Conservation (phyloP, 2,797 vertebrate genomes). For the Chloroceryle amazona region DNA sequence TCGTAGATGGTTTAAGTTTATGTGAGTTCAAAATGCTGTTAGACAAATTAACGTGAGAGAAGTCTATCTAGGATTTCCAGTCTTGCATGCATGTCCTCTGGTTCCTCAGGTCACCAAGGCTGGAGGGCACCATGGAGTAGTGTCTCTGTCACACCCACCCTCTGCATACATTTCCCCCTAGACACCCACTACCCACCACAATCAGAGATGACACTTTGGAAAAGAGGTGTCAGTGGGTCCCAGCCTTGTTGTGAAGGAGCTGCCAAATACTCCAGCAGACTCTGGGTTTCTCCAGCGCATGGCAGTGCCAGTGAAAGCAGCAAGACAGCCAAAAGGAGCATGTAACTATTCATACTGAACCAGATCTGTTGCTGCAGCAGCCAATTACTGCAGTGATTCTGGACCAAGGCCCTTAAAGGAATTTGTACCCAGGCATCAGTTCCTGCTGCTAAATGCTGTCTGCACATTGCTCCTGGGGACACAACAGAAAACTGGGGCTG, state of each 20-base stretch:
- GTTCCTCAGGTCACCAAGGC: neutral
- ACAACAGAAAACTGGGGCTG: neutral
- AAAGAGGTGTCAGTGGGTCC: neutral
- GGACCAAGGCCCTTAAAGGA: neutral
- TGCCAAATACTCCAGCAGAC: neutral
- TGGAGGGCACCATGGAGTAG: neutral
- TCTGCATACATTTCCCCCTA: neutral
- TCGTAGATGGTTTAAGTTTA: neutral
- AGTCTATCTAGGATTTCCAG: neutral
- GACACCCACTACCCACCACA: neutral
- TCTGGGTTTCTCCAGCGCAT: neutral
- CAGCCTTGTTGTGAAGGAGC: neutral
- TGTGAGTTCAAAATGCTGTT: neutral
- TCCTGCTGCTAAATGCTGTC: neutral
- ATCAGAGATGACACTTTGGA: neutral
- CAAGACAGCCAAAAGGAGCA: neutral
- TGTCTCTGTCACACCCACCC: neutral
- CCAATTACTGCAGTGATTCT: fast-evolving
- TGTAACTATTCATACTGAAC: fast-evolving
- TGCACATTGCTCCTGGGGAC: neutral
- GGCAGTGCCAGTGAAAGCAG: neutral
- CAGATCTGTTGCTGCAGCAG: neutral
- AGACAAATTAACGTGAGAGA: neutral
- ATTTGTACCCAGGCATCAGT: neutral
- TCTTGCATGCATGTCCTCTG: neutral